Conservation (phyloP, 2,113 vertebrate genomes). For the Cichladusa arquata region DNA sequence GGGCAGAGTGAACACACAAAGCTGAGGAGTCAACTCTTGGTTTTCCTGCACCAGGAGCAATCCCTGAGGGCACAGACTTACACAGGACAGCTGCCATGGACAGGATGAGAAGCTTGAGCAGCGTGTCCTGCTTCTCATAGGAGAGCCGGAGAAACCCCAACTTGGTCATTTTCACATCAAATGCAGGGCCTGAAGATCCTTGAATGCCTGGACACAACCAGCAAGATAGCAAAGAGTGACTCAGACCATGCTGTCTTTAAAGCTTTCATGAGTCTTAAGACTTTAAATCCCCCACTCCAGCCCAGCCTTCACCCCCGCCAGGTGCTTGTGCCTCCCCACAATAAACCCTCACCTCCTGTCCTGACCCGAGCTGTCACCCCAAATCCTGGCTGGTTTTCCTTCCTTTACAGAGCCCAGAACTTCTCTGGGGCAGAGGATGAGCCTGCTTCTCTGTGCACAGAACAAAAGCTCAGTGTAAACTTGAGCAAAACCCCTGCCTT, state of each 20-base stretch:
- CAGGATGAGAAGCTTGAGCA: slow-evolving; percentile 97
- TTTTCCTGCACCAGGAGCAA: background rate
- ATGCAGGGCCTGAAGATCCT: slow-evolving; percentile 39
- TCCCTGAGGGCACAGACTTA: slow-evolving; percentile 70
- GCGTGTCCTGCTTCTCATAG: slow-evolving; percentile 98
- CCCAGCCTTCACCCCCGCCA: background rate
- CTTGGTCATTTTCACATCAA: slow-evolving; percentile 89
- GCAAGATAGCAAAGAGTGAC: background rate
- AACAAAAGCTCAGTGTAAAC: background rate
- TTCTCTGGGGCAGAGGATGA: accelerated
- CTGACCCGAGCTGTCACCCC: background rate
- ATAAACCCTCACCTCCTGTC: background rate
- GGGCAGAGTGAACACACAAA: background rate
- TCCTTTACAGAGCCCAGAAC: background rate
- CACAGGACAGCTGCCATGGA: slow-evolving; percentile 97
- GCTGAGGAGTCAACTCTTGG: accelerated
- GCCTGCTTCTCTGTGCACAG: background rate
- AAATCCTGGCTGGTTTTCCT: background rate
- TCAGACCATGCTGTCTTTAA: accelerated
- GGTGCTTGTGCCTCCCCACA: accelerated
- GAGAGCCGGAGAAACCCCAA: slow-evolving; percentile 94
- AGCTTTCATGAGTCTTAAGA: accelerated
- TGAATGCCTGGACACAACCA: slow-evolving; percentile 58
- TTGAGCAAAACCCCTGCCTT: background rate
- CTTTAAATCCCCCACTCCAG: accelerated